phyloP scores from a whole-genome alignment of 53 echinoderm and acorn worm genomes.

The Luidia sarsii region DNA sequence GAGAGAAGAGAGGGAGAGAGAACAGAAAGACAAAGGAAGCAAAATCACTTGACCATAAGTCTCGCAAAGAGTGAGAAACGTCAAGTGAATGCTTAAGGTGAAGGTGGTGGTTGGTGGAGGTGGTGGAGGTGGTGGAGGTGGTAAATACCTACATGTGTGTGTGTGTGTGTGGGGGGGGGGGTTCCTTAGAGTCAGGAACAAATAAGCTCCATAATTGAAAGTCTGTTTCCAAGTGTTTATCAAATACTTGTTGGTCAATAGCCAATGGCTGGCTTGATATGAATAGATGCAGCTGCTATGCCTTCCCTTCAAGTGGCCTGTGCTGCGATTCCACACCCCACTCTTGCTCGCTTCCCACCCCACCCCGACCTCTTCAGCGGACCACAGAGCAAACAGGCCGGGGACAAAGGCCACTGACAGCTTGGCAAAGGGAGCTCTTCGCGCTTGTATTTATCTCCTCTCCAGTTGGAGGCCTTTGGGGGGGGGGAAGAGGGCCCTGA shows the following conservation, averaged over 20 bases:
- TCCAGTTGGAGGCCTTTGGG: too few species aligned
- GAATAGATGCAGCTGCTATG: slow-evolving; percentile 49
- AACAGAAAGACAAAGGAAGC: slow-evolving; percentile 6
- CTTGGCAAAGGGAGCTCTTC: too few species aligned
- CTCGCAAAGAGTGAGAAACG: slow-evolving; percentile 34
- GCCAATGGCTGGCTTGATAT: slow-evolving; percentile 18
- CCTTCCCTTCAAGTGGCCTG: slow-evolving; percentile 22
- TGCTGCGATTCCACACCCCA: too few species aligned
- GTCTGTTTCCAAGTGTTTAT: slow-evolving; percentile 57
- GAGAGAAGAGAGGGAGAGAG: not conserved
- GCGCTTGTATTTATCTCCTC: too few species aligned
- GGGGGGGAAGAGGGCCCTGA: too few species aligned
- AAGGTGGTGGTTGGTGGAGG: too few species aligned
- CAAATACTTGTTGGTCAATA: slow-evolving; percentile 45
- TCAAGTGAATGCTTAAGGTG: slow-evolving; percentile 31
- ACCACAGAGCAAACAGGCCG: slow-evolving; percentile 26
- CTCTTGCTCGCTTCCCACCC: too few species aligned
- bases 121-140: too few species aligned
- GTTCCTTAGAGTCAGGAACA: not conserved
- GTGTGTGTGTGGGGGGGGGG: too few species aligned
- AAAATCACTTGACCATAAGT: slow-evolving; percentile 25
- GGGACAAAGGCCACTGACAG: too few species aligned
- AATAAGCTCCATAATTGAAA: slow-evolving; percentile 20
- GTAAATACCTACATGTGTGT: too few species aligned
- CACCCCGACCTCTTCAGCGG: slow-evolving; percentile 7